Evolutionary conservation across 2,113 vertebrate genomes (phyloP), one percentile per base, ranked within the genome.

Genomic region (Xyliphius kryptos): DNA sequence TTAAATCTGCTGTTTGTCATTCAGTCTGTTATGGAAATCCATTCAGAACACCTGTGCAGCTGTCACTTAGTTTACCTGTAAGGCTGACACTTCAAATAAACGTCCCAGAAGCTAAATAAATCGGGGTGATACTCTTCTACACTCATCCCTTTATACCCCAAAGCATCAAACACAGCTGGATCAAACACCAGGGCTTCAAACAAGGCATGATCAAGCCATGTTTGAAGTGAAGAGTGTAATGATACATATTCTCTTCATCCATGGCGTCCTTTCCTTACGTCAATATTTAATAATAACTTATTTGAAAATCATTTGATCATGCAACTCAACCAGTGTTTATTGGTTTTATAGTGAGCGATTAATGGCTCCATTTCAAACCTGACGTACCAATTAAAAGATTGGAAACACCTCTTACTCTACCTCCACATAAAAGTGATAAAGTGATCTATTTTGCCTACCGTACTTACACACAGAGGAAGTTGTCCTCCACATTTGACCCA

Each of bases 141-240:
- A 56, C 40, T 17, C 26, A 20, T 50, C 17, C 41, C 20, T 16
- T 54, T 63, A 55, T 49, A 32, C 70, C 53, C 62, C 61, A 63
- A 70, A 76, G 71, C 72, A 79, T 79, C 75, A 79, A 76, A 79
- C 73, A 68, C 61, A 62, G 32, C 82, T 72, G 79, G 76, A 88
- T 87, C 83, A 87, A 87, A 88, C 80, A 79, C 82, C 81, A 77
- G 72, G 71, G 75, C 85, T 85, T 88, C 83, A 86, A 85, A 86
- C 79, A 74, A 79, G 80, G 76, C 80, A 81, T 82, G 80, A 84
- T 83, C 79, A 77, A 5, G 68, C 56, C 17, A 47, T n/a, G 75
- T 85, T 82, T 85, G 82, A 88, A 82, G 79, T 79, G 72, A 63
- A 76, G 74, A 63, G 76, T 77, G 75, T 81, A 83, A 83, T 80